Percentiles rank a stretch among this genome's conserved stretches.
These are phyloP conservation scores for Galago senegalensis DNA, from an alignment of 2,797 vertebrate species.

Conservation along the genomic window DNA sequence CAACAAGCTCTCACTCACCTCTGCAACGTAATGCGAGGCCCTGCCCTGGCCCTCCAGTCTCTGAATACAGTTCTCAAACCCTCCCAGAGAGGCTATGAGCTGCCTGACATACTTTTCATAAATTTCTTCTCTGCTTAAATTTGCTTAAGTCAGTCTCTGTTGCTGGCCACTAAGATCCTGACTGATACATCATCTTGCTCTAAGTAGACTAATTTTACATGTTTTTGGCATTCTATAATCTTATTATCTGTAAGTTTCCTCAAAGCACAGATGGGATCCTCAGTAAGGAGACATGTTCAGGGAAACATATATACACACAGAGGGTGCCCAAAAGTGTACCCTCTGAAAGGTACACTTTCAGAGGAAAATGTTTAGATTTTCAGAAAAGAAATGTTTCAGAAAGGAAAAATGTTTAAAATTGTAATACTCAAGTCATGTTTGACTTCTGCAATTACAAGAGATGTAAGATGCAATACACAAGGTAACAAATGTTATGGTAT, in stretches of 20 bases:
- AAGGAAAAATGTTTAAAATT: too few species aligned
- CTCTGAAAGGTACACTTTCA: too few species aligned
- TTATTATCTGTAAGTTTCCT: conserved; percentile 41
- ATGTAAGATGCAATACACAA: too few species aligned
- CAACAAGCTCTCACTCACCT: neutral
- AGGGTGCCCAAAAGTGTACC: too few species aligned
- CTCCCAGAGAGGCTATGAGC: neutral
- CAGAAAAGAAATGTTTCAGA: too few species aligned
- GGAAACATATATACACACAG: neutral
- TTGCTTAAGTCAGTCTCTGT: neutral
- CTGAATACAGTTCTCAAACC: neutral
- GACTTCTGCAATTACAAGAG: too few species aligned
- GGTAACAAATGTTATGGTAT: too few species aligned
- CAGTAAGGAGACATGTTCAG: neutral
- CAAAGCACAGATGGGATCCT: neutral
- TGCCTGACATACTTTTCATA: neutral
- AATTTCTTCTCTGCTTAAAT: conserved; percentile 2
- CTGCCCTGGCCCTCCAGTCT: neutral
- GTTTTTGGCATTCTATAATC: neutral
- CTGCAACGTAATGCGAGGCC: neutral
- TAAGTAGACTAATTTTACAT: neutral
- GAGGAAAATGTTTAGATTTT: too few species aligned
- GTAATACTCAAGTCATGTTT: too few species aligned
- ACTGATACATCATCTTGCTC: neutral
- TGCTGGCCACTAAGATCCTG: neutral